phyloP scores from a whole-genome alignment of 2,113 vertebrate species.

The Sturnira hondurensis region DNA sequence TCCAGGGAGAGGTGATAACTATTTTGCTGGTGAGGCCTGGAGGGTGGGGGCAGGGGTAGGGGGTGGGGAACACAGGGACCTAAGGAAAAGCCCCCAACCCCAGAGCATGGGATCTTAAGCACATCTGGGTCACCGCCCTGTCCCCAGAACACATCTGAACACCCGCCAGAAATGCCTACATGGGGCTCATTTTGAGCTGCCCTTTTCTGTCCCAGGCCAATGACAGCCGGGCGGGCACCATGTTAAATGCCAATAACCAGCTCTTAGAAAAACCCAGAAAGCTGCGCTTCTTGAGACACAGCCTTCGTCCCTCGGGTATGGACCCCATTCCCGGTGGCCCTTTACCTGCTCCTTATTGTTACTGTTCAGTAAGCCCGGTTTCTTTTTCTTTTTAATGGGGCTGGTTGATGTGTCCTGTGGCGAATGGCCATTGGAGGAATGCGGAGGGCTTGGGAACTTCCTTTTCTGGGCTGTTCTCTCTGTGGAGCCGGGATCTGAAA shows the following conservation, averaged over 20 bases:
- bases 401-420: slow-evolving; percentile 93
- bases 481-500: slow-evolving; percentile 89
- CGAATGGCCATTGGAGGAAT: slow-evolving; percentile 98
- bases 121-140: neutral
- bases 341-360: slow-evolving; percentile 97
- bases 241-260: neutral
- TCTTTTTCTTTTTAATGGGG: slow-evolving; percentile 99
- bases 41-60: too few species aligned
- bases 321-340: slow-evolving; percentile 23
- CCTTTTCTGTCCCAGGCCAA: neutral
- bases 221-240: neutral
- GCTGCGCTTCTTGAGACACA: neutral
- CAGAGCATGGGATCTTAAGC: neutral
- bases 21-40: neutral
- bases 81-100: neutral
- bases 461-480: slow-evolving; percentile 92
- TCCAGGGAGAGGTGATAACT: neutral
- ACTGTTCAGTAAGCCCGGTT: slow-evolving; percentile 91
- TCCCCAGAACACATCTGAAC: slow-evolving; percentile 13
- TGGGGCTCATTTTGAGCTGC: neutral
- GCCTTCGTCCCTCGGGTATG: neutral
- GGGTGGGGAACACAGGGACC: neutral
- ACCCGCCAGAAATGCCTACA: neutral
- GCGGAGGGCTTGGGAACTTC: slow-evolving; percentile 94
- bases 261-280: neutral